phyloP scores from a whole-genome alignment of 2,113 vertebrate species.

The Poecile atricapillus region DNA sequence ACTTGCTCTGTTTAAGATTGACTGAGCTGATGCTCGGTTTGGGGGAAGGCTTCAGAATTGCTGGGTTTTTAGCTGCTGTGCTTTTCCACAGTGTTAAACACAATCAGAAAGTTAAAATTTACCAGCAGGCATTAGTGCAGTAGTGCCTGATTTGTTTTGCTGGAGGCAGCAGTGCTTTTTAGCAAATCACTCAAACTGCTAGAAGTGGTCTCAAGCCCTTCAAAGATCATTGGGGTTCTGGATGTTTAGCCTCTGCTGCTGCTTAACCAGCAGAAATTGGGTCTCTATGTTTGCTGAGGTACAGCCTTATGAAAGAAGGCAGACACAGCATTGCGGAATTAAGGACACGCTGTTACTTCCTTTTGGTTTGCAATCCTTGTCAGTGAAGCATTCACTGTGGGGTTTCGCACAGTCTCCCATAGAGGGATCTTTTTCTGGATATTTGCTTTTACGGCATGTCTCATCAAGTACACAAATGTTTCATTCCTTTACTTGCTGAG shows the following conservation, averaged over 20 bases:
- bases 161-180: not conserved
- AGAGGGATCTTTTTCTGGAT: not conserved
- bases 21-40: not conserved
- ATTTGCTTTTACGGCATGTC: not conserved
- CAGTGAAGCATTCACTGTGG: not conserved
- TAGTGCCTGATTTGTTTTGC: not conserved
- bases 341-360: fast-evolving
- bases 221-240: not conserved
- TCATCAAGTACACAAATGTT: not conserved
- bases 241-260: not conserved
- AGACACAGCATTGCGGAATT: not conserved
- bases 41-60: not conserved
- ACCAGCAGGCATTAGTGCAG: not conserved
- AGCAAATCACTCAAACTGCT: not conserved
- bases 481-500: not conserved
- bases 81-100: not conserved
- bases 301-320: fast-evolving
- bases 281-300: not conserved
- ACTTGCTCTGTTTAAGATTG: not conserved
- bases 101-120: not conserved
- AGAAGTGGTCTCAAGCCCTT: not conserved
- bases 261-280: not conserved
- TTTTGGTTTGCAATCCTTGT: not conserved
- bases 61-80: not conserved
- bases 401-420: fast-evolving